phyloP scores from a whole-genome alignment of 1,140 invertebrate genomes.

The Tyrophagus putrescentiae region DNA sequence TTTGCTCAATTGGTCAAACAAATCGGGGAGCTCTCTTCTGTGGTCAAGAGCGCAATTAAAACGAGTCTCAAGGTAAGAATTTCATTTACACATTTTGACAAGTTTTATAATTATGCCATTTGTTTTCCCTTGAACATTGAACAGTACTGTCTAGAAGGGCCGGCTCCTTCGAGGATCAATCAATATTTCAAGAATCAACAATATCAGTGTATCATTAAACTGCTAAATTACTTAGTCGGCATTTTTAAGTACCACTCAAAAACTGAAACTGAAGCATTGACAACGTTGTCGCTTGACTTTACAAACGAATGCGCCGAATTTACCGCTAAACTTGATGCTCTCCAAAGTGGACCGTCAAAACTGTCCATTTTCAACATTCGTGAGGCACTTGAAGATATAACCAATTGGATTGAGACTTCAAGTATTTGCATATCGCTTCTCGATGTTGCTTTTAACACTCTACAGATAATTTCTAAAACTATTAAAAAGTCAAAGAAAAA shows the following conservation, averaged over 20 bases:
- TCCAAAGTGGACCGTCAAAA: not conserved
- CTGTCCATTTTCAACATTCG: not conserved
- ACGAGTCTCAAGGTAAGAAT: not conserved
- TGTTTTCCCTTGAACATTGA: too few relatives aligned
- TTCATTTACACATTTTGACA: not conserved
- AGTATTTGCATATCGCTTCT: slow-evolving; percentile 6
- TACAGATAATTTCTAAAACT: not conserved
- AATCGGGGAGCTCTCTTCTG: not conserved
- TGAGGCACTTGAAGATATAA: not conserved
- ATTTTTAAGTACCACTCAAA: slow-evolving; percentile 5
- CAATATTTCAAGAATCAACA: not conserved
- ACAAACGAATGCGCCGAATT: not conserved
- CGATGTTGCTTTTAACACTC: not conserved
- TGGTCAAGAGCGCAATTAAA: not conserved
- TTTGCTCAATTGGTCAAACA: not conserved
- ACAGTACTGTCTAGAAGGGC: slow-evolving; percentile 14
- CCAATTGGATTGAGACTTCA: not conserved
- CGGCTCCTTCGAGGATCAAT: not conserved
- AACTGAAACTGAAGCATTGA: not conserved
- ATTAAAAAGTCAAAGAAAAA: not conserved
- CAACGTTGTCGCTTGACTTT: not conserved
- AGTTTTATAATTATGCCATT: not conserved
- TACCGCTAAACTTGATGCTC: not conserved
- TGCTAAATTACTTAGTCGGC: not conserved
- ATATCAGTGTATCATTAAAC: not conserved